Evolutionary conservation across 2,113 vertebrate genomes (phyloP).

Genomic region (Eretmochelys imbricata): DNA sequence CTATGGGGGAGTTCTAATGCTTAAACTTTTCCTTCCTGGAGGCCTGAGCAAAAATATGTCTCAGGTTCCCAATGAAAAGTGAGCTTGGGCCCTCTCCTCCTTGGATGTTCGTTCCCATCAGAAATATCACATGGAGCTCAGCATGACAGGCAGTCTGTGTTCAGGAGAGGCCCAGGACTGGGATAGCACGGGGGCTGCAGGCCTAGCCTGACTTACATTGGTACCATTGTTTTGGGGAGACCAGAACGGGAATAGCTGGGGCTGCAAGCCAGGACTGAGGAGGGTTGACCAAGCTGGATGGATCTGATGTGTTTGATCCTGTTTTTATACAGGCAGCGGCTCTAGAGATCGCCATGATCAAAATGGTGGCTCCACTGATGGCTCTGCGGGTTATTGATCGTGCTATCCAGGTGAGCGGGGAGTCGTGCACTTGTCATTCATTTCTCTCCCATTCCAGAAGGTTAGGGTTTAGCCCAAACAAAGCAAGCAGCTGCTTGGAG

Average conservation of each 20-base stretch:
- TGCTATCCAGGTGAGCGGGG: constrained; percentile 68
- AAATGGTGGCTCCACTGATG: constrained; percentile 59
- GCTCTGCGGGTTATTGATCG: constrained; percentile 61
- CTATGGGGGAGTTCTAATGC: background rate
- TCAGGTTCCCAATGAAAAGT: background rate
- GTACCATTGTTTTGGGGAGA: background rate
- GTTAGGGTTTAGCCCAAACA: background rate
- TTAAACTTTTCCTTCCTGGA: background rate
- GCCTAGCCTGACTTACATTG: rapidly evolving
- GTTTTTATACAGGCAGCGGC: constrained; percentile 68
- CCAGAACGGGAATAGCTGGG: rapidly evolving
- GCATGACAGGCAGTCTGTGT: background rate
- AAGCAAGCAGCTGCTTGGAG: background rate
- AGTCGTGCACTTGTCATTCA: rapidly evolving
- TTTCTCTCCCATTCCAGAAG: background rate
- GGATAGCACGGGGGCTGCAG: background rate
- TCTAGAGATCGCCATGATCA: constrained; percentile 72
- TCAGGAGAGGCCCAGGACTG: background rate
- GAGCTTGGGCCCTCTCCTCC: background rate
- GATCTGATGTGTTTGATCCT: background rate
- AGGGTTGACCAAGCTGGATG: background rate
- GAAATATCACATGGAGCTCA: background rate
- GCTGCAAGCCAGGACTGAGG: background rate
- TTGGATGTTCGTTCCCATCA: background rate
- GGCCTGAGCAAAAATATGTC: too few species aligned